Evolutionary conservation across 2,888 invertebrate species (phyloP).

Genomic region (Pachliopta kotzebuea): DNA sequence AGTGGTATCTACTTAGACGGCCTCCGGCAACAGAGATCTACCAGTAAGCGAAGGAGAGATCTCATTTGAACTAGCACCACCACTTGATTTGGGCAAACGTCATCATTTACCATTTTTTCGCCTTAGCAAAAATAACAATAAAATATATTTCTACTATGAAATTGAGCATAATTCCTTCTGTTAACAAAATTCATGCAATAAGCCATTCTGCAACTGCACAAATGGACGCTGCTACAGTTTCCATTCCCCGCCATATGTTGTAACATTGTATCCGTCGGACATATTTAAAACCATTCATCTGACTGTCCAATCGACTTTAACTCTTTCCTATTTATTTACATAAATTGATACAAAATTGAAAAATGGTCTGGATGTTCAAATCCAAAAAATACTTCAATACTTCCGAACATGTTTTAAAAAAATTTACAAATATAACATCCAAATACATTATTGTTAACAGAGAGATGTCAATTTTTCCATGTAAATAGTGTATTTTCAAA

Average conservation of each 20-base stretch:
- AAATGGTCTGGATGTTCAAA: background rate
- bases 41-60: too few relatives aligned
- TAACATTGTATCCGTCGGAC: conserved; percentile 5
- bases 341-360: background rate
- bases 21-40: too few relatives aligned
- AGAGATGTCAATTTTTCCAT: too few relatives aligned
- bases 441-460: too few relatives aligned
- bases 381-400: background rate
- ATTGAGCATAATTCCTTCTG: background rate
- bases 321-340: conserved; percentile 4
- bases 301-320: background rate
- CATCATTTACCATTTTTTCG: too few relatives aligned
- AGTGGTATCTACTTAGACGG: too few relatives aligned
- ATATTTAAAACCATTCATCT: conserved; percentile 6
- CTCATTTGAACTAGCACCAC: too few relatives aligned
- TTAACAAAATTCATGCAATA: conserved; percentile 13
- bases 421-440: too few relatives aligned
- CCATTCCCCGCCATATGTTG: conserved; percentile 11
- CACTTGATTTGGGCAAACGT: too few relatives aligned
- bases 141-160: background rate
- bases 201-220: conserved; percentile 1
- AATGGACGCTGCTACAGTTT: conserved; percentile 11
- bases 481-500: too few relatives aligned
- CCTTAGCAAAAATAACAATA: background rate
- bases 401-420: too few relatives aligned